Conservation (phyloP, 2,888 invertebrate genomes). For the Emmelina monodactyla region DNA sequence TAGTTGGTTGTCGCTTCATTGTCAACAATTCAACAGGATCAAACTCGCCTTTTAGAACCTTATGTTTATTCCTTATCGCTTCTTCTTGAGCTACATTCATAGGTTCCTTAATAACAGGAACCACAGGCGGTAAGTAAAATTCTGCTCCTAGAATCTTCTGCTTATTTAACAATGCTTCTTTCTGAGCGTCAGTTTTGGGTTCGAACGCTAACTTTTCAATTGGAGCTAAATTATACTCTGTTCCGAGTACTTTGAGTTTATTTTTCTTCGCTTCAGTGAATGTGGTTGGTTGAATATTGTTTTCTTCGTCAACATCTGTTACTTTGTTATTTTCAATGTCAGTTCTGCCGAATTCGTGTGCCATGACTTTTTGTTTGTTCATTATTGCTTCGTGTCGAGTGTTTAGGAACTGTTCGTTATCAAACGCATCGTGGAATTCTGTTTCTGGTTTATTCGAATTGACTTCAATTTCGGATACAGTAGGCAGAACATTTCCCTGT, state of each 20-base stretch:
- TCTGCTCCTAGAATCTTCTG: conserved; percentile 68
- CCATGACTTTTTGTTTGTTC: conserved; percentile 61
- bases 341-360: conserved; percentile 47
- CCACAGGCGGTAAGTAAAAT: conserved; percentile 50
- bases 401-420: conserved; percentile 36
- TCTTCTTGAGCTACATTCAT: conserved; percentile 45
- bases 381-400: conserved; percentile 47
- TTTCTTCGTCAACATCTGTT: conserved; percentile 33
- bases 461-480: conserved; percentile 21
- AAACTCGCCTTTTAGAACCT: conserved; percentile 27
- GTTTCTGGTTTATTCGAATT: conserved; percentile 24
- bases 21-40: conserved; percentile 18
- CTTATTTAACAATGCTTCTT: conserved; percentile 68
- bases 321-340: conserved; percentile 37
- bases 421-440: conserved; percentile 17
- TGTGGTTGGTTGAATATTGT: conserved; percentile 28
- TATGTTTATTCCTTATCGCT: conserved; percentile 39
- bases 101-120: conserved; percentile 25
- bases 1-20: conserved; percentile 24
- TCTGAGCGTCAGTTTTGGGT: conserved; percentile 55
- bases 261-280: conserved; percentile 41
- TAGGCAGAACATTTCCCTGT: conserved; percentile 39
- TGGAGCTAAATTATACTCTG: conserved; percentile 21
- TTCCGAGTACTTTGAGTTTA: conserved; percentile 38
- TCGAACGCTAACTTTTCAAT: conserved; percentile 14